Base-by-base conservation (phyloP, 2,797 vertebrate species). In the Lophius americanus region DNA sequence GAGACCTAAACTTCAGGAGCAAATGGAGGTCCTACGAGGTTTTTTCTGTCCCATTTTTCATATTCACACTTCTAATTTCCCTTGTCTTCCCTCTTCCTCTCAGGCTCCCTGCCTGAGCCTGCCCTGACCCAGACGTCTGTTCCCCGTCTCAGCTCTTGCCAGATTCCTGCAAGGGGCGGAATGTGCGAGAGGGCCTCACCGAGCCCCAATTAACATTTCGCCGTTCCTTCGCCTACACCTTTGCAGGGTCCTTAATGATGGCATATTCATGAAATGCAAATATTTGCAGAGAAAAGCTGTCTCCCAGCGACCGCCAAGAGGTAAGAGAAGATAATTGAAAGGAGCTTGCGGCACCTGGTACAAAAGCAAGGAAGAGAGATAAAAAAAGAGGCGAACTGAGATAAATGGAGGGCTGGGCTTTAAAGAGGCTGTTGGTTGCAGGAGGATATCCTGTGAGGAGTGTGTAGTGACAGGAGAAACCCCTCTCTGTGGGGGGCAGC, bases 221-320 rank as follows among this genome's bases (percentile, higher is more conserved):
- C 55, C 77, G 57, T 70, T 70, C 77, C 78, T 44, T 49, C 76
- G 51, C 82, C 82, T 71, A 87, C 88, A 89, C 88, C 85, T 89
- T 87, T 80, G 80, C 77, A 53, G 73, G 76, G 57, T 62, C 64
- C 85, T 86, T 85, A 85, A 86, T 79, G 85, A 88, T 73, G 78
- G 81, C 78, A 79, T 85, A 84, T 90, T 90, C 84, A 82, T 84
- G 88, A 81, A 91, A 88, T 70, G 79, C 88, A 92, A 91, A 92
- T 91, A 89, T 92, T 90, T 89, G 87, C 80, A 68, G 60, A 62
- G 78, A 83, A 79, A 91, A 83, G 79, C 84, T 75, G 89, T 90
- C 85, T 86, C 85, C 85, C 70, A 70, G 89, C 81, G 78, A 87
- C 88, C 51, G 59, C 47, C 1, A 39, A 77, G 78, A 78, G 79